Percentiles rank a stretch among this genome's conserved stretches.
phyloP scores from a whole-genome alignment of 2,888 invertebrate species.

The Melitaea athalia region DNA sequence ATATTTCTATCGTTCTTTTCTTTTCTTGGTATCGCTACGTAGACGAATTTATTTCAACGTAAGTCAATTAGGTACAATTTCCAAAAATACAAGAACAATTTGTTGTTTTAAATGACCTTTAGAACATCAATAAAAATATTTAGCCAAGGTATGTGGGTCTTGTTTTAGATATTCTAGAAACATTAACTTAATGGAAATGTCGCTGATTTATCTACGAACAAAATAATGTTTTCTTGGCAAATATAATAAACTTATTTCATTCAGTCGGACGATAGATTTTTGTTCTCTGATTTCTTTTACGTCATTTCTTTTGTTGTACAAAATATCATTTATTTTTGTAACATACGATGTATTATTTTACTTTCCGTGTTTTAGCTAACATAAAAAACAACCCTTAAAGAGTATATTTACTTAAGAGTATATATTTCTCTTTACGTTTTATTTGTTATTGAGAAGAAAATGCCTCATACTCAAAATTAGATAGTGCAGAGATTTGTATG shows the following conservation, averaged over 20 bases:
- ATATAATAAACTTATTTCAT: slow-evolving; percentile 33
- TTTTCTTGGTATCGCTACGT: too few relatives aligned
- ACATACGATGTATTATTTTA: neutral
- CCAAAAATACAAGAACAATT: neutral
- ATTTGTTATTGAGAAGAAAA: too few relatives aligned
- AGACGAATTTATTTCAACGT: too few relatives aligned
- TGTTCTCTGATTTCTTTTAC: slow-evolving; percentile 13
- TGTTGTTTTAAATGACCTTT: neutral
- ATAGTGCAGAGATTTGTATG: too few relatives aligned
- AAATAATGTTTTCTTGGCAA: slow-evolving; percentile 32
- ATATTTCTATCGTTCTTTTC: too few relatives aligned
- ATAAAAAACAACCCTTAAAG: too few relatives aligned
- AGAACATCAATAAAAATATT: neutral
- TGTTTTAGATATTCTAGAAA: slow-evolving; percentile 28
- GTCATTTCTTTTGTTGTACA: neutral
- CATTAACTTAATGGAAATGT: slow-evolving; percentile 33
- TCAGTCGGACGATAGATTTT: slow-evolving; percentile 28
- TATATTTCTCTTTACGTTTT: too few relatives aligned
- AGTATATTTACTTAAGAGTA: too few relatives aligned
- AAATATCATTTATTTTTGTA: neutral
- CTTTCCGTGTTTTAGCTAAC: neutral
- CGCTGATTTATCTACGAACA: slow-evolving; percentile 28
- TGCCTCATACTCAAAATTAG: too few relatives aligned
- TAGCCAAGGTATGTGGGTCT: slow-evolving; percentile 5
- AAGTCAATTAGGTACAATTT: too few relatives aligned